Conservation (phyloP, 1,140 invertebrate genomes). For the Yoshiicerus persimilis region DNA sequence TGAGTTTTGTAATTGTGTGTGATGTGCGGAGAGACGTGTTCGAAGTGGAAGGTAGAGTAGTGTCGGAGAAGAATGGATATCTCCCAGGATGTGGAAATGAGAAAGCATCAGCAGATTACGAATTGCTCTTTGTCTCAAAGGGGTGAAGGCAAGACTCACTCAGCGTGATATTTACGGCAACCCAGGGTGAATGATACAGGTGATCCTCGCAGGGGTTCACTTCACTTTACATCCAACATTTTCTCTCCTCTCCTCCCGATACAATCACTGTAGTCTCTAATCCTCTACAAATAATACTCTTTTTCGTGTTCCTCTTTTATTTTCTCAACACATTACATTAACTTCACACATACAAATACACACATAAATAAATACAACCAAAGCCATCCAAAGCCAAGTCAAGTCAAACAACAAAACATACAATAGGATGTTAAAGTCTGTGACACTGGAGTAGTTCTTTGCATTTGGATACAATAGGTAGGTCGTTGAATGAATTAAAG, state of each 20-base stretch:
- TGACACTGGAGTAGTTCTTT: neutral
- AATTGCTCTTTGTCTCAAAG: conserved; percentile 47
- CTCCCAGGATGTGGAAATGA: conserved; percentile 45
- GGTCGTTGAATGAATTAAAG: neutral
- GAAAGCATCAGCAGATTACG: conserved; percentile 37
- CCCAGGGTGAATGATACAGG: conserved; percentile 43
- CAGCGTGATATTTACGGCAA: conserved; percentile 49
- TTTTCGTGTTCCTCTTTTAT: neutral
- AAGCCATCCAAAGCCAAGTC: too few relatives aligned
- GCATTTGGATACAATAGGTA: neutral
- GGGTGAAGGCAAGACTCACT: conserved; percentile 44
- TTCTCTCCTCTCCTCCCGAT: neutral
- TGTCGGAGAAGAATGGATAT: neutral
- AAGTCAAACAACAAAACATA: neutral
- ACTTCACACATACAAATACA: conserved; percentile 7
- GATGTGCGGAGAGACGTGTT: neutral
- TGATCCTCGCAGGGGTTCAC: conserved; percentile 40
- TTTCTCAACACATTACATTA: conserved; percentile 23
- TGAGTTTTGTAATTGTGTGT: neutral
- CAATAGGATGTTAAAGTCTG: neutral
- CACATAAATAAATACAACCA: neutral
- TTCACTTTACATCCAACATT: conserved; percentile 34
- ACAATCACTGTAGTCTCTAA: neutral
- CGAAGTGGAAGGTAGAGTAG: neutral
- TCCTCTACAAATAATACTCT: neutral